phyloP scores from a whole-genome alignment of 2,888 invertebrate species.

The Heliconius erato region DNA sequence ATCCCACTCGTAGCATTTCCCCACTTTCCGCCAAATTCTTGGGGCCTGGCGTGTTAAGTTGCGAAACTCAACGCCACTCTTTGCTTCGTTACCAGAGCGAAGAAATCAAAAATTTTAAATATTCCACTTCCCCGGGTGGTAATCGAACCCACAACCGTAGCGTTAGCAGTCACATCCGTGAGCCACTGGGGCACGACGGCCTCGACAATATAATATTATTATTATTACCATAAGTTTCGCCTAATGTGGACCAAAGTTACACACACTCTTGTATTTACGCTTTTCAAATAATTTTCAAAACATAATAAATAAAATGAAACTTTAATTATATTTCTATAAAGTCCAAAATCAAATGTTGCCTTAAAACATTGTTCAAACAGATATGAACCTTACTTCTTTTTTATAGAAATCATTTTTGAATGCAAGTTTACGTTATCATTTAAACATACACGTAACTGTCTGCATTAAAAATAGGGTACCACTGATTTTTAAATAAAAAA shows the following conservation, averaged over 20 bases:
- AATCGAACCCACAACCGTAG: too few species aligned
- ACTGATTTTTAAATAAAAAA: conserved; percentile 49
- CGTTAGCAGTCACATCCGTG: too few species aligned
- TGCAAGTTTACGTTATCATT: conserved; percentile 19
- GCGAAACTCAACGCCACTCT: too few species aligned
- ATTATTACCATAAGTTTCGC: conserved; percentile 51
- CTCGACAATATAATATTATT: neutral
- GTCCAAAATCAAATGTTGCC: conserved; percentile 46
- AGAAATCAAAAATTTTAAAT: too few species aligned
- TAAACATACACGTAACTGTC: conserved; percentile 44
- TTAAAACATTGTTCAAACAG: neutral
- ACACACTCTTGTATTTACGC: conserved; percentile 64
- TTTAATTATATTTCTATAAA: conserved; percentile 36
- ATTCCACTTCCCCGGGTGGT: too few species aligned
- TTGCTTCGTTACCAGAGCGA: too few species aligned
- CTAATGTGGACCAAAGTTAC: conserved; percentile 60
- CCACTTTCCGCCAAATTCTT: too few species aligned
- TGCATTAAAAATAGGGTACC: conserved; percentile 55
- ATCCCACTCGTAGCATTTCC: too few species aligned
- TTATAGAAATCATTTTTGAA: neutral
- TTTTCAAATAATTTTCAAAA: conserved; percentile 65
- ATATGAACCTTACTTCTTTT: neutral
- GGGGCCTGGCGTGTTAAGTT: too few species aligned
- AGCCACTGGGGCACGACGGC: too few species aligned
- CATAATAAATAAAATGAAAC: conserved; percentile 45